Base-by-base conservation (phyloP, 1,140 invertebrate species). In the Vanessa atalanta region DNA sequence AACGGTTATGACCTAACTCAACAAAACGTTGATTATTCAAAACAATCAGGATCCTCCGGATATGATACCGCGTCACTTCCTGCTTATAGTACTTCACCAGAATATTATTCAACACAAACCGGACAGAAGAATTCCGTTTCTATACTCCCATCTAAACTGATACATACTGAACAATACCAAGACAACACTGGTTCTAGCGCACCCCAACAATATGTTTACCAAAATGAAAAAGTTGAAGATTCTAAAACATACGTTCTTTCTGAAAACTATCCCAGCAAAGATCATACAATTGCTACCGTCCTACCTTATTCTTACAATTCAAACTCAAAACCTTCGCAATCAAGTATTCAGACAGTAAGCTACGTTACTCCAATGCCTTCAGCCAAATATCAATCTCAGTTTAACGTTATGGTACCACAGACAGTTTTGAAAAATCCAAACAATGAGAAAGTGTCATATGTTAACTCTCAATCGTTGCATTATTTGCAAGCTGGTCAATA, bases 251-350 rank as follows among this genome's bases (percentile, higher is more conserved):
- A 85, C 20, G 75, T 82, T 9, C 69, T 88, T 9, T 77, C 84
- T 9, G 90, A 92, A 81, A 92, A 89, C 51, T 92, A 92, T 76
- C 87, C 89, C 14, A 89, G 84, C 68, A 88, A 88, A 73, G 86
- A 90, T 66, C 88, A 93, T 57, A 93, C 90, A 3, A 83, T 91
- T 23, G 90, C 90, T 7, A 89, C 89, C n/a, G 88, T 91, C n/a
- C 70, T 90, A 15, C 88, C 88, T 1, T 76, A 81, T 16, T 78
- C 80, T 37, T 87, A 88, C 60, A 87, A 82, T 48, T 70, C 76
- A 60, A 23, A 64, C 4, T 69, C 74, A 37, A 83, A 83, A 63
- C 76, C 84, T 51, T 80, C 70, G 20, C 71, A 73, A 51, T 78
- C 78, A 20, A 72, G 78, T 48, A 73, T 88, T 43, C 89, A 91